Base-by-base conservation (phyloP, 2,113 vertebrate genomes). In the Vulpes lagopus region DNA sequence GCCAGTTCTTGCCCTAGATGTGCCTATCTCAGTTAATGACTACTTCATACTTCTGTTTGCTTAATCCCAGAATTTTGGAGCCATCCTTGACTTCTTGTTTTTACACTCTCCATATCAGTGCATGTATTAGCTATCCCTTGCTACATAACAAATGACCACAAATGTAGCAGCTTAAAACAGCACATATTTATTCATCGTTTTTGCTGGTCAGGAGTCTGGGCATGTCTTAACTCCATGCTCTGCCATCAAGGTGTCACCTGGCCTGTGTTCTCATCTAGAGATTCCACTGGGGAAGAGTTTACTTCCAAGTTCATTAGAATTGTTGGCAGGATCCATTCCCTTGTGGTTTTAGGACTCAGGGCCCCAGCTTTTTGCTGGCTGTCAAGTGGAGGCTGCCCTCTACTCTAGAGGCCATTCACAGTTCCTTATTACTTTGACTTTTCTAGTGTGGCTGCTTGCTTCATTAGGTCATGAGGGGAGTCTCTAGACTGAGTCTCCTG, bases 21-120 rank as follows among this genome's bases (percentile, higher is more conserved):
- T 95, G 53, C 20, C 60, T 38, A 11, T 69, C 59, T 95, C 43
- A 35, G 15, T 79, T 79, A 43, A 89, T 35, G 78, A 62, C 38
- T 10, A 62, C 10, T 78, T 30, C 3, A 25, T 78, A 27, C 17
- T 81, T 91, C 67, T 83, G 0, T 95, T 84, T 89, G 65, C n/a
- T 53, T 43, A 69, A 71, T 43, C 43, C 27, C 67, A 8, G 84
- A 55, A 55, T 92, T 86, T 92, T 92, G 62, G 43, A 71, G 55
- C 62, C 62, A 49, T 92, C 60, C n/a, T 69, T 60, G 60, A 89
- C 69, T 71, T 92, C 51, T 89, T 95, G 38, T 79, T 95, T 91
- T 88, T 92, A 79, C 7, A 57, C 0, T 62, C 8, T 5, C 23
- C 20, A 1, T 67, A 43, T 76, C 86, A 35, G 3, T 62, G 11